Evolutionary conservation across 1,140 invertebrate genomes (phyloP).

Genomic region (Zaprionus ghesquierei): DNA sequence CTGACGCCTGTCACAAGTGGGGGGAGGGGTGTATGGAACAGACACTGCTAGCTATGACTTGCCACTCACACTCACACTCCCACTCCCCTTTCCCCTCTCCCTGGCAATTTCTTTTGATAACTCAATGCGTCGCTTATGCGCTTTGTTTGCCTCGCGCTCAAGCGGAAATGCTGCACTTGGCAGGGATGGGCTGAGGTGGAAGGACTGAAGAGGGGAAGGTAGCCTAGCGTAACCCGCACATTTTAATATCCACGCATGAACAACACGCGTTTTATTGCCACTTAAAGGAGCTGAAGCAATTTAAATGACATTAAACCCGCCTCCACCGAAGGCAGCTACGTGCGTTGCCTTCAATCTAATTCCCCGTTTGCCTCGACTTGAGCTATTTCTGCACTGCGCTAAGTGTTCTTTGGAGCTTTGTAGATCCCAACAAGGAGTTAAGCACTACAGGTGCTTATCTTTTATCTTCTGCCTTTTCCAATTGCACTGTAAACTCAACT

Average conservation of each 20-base stretch:
- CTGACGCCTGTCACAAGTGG: conserved; percentile 33
- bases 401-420: neutral
- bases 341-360: conserved; percentile 31
- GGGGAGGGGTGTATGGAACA: neutral
- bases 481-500: neutral
- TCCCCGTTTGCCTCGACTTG: conserved; percentile 21
- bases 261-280: conserved; percentile 43
- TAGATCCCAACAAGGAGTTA: no score
- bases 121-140: conserved; percentile 52
- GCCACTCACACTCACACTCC: no score
- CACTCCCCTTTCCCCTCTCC: conserved; percentile 22
- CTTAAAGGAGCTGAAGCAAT: conserved; percentile 36
- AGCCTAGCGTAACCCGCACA: no score
- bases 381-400: conserved; percentile 1
- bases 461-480: neutral
- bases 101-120: conserved; percentile 51
- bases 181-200: neutral
- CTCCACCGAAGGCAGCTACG: conserved; percentile 5
- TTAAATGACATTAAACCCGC: conserved; percentile 33
- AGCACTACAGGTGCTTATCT: neutral
- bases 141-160: conserved; percentile 48
- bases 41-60: neutral
- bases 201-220: neutral
- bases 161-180: conserved; percentile 37
- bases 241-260: conserved; percentile 35